These are phyloP conservation scores for Noctua comes DNA, from an alignment of 2,888 invertebrate genomes.

Conservation along the genomic window DNA sequence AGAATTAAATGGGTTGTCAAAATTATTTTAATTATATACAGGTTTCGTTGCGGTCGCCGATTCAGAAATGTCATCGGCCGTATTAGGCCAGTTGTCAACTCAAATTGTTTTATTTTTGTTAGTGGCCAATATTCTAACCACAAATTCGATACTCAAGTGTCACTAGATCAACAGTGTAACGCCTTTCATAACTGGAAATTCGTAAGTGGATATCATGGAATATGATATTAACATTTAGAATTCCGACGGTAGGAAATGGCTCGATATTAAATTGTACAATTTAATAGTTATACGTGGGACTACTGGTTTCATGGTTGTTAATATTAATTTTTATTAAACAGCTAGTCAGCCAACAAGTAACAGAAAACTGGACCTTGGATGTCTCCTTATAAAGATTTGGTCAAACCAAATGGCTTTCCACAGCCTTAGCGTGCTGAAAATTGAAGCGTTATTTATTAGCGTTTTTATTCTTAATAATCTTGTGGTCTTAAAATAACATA, in stretches of 20 bases:
- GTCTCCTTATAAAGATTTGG: background rate
- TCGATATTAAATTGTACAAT: conserved; percentile 21
- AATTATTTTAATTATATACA: conserved; percentile 72
- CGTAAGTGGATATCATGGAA: conserved; percentile 64
- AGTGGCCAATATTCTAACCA: conserved; percentile 74
- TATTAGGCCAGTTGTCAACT: conserved; percentile 66
- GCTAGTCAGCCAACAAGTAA: background rate
- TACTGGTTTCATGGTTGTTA: conserved; percentile 1
- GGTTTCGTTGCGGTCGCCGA: conserved; percentile 71
- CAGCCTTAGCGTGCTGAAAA: too few species aligned
- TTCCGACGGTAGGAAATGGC: conserved; percentile 38
- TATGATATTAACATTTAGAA: conserved; percentile 60
- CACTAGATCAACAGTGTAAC: conserved; percentile 69
- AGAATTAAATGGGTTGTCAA: conserved; percentile 61
- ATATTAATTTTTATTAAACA: background rate
- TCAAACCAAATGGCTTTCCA: background rate
- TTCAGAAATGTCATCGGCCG: conserved; percentile 69
- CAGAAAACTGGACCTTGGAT: background rate
- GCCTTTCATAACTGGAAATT: conserved; percentile 66
- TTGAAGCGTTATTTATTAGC: too few species aligned
- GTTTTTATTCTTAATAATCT: background rate
- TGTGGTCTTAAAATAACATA: background rate
- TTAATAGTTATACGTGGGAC: conserved; percentile 15
- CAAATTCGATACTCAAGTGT: conserved; percentile 76
- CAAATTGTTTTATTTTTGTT: conserved; percentile 59